Percentiles rank a stretch among this genome's conserved stretches.
These are phyloP conservation scores for Silvanus unidentatus DNA, from an alignment of 2,888 invertebrate genomes.

Conservation along the genomic window DNA sequence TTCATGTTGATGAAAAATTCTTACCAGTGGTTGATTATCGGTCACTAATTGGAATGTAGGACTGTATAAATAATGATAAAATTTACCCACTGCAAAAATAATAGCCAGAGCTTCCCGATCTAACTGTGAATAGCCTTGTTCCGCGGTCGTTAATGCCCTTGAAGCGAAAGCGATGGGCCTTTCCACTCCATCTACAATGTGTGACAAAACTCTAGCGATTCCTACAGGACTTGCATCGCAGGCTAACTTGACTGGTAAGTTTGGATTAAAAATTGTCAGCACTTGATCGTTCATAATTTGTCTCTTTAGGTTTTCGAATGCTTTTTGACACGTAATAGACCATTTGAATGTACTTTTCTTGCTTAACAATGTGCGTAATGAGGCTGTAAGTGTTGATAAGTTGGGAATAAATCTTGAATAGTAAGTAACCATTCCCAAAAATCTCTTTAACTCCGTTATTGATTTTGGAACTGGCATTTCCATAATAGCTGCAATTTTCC, in stretches of 20 bases:
- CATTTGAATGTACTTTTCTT: constrained; percentile 1
- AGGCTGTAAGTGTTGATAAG: constrained; percentile 11
- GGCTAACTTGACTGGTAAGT: neutral
- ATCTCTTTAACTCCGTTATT: constrained; percentile 5
- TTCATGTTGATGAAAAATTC: constrained; percentile 19
- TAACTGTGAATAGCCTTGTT: constrained; percentile 30
- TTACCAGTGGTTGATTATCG: constrained; percentile 1
- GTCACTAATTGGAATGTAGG: neutral
- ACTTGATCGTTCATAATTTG: neutral
- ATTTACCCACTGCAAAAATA: constrained; percentile 29
- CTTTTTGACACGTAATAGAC: neutral
- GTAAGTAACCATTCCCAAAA: constrained; percentile 10
- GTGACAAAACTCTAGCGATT: neutral
- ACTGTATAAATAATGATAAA: constrained; percentile 34
- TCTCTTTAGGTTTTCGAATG: neutral
- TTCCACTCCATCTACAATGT: constrained; percentile 19
- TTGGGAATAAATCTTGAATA: constrained; percentile 10
- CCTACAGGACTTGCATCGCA: neutral
- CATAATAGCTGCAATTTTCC: constrained; percentile 11
- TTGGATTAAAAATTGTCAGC: neutral
- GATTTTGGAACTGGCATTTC: constrained; percentile 8
- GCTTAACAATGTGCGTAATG: neutral
- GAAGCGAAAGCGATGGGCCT: constrained; percentile 29
- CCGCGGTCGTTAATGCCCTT: constrained; percentile 23
- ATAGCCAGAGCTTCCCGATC: constrained; percentile 33